Evolutionary conservation across 53 echinoderm and acorn worm genomes (phyloP), one percentile per base, ranked within the genome.

Genomic region (Paelopatides confundens): DNA sequence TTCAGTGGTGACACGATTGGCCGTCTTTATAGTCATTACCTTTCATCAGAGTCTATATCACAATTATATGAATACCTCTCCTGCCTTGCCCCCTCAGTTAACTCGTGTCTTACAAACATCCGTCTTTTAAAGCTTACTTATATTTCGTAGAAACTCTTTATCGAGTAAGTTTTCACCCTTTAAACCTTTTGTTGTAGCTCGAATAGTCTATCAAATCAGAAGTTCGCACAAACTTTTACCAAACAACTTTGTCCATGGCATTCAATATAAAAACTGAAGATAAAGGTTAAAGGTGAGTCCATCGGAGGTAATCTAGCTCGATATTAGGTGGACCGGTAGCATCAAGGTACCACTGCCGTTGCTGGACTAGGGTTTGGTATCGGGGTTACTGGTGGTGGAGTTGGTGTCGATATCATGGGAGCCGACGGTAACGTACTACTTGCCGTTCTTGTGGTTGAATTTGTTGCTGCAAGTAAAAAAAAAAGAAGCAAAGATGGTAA

Each of bases 341-440:
- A 78, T 86, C 71, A 77, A 52, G 90, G 98, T 77, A 92, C 95
- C 54, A 92, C 96, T 18, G 94, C 90, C 30, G 96, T 91, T 35
- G 94, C 95, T 40, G 99, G 95, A 81, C 94, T 96, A 5, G 99
- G 89, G 87, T 94, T 94, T 70, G 95, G 96, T 52, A 99, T 91
- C 33, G 99, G 93, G 65, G 95, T 91, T 17, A 94, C 91, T 18
- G 95, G 89, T 76, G 96, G 99, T 39, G 99, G 87, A 49, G 95
- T 88, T n/a, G 99, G 99, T 9, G 99, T 90, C 31, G 98, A 88
- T 92, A 99, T 95, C 69, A 99, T 87, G 37, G 99, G 99, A 40
- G 96, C 85, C 46, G 92, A 93, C 23, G 94, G 87, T 52, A 99
- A 92, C 65, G 92, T 86, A 35, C 71, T 69, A 47, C 86, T 89